These are phyloP conservation scores for Eupeodes luniger DNA, from an alignment of 2,888 invertebrate genomes.

Conservation along the genomic window DNA sequence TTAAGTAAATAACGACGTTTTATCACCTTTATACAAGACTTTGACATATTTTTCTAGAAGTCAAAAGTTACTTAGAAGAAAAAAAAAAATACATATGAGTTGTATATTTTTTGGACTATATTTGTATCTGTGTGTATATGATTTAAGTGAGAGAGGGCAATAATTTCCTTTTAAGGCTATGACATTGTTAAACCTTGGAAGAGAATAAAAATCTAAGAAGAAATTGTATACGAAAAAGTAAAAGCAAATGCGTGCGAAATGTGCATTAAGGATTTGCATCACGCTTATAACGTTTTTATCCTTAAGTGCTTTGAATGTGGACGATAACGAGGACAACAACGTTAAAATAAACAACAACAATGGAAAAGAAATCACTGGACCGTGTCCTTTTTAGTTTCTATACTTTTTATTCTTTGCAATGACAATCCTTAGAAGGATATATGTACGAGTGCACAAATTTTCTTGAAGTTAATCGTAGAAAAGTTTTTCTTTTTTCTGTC, in stretches of 20 bases:
- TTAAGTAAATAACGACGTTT: conserved; percentile 28
- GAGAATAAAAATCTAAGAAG: not conserved
- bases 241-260: conserved; percentile 51
- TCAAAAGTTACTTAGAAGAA: not conserved
- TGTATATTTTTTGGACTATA: not conserved
- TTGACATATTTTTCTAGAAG: conserved; percentile 25
- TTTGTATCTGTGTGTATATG: not conserved
- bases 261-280: conserved; percentile 71
- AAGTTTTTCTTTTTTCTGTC: conserved; percentile 17
- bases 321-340: conserved; percentile 11
- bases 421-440: conserved; percentile 26
- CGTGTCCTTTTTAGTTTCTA: conserved; percentile 19
- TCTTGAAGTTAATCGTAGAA: conserved; percentile 59
- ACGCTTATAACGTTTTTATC: conserved; percentile 56
- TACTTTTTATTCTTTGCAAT: not conserved
- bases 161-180: conserved; percentile 32
- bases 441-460: not conserved
- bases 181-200: conserved; percentile 35
- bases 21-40: conserved; percentile 22
- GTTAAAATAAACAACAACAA: not conserved
- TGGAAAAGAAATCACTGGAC: conserved; percentile 37
- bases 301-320: conserved; percentile 52
- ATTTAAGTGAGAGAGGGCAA: not conserved
- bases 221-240: not conserved
- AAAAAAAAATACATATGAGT: not conserved